Evolutionary conservation across 2,888 invertebrate genomes (phyloP).

Genomic region (Cosmia trapezina): DNA sequence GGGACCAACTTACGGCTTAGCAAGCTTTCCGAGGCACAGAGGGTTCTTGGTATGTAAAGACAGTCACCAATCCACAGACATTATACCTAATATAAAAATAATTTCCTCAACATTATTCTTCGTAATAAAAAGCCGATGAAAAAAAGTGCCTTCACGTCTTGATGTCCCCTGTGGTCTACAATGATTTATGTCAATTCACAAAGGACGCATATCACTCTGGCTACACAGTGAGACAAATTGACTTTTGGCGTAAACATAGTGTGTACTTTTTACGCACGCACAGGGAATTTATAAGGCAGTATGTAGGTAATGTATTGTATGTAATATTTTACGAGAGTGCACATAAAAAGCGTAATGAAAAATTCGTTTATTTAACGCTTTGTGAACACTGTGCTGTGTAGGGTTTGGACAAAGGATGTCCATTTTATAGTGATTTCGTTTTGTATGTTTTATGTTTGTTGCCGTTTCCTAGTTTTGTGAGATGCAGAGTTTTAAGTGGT

Average conservation of each 20-base stretch:
- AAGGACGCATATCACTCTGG: constrained; percentile 63
- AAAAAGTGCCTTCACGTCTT: constrained; percentile 47
- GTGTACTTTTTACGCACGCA: constrained; percentile 65
- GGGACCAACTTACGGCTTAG: too few relatives aligned
- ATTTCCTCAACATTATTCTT: constrained; percentile 28
- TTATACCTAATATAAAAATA: constrained; percentile 20
- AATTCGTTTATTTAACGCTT: constrained; percentile 49
- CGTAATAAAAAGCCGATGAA: constrained; percentile 50
- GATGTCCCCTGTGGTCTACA: constrained; percentile 54
- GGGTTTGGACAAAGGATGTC: neutral
- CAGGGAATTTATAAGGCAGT: constrained; percentile 65
- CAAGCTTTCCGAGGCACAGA: too few relatives aligned
- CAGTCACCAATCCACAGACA: too few relatives aligned
- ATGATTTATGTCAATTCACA: constrained; percentile 65
- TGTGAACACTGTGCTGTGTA: constrained; percentile 29
- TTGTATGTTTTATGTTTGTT: neutral
- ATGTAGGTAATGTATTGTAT: constrained; percentile 51
- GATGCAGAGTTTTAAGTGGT: neutral
- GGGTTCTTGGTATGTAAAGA: too few relatives aligned
- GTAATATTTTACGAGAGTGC: constrained; percentile 59
- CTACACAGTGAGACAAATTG: constrained; percentile 70
- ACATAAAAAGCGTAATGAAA: constrained; percentile 57
- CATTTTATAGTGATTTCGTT: constrained; percentile 12
- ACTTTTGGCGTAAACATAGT: constrained; percentile 69
- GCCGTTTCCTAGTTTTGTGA: neutral